Percentiles rank a stretch among this genome's conserved stretches.
Conservation (phyloP, 2,888 invertebrate genomes). For the Cantharis nigra region DNA sequence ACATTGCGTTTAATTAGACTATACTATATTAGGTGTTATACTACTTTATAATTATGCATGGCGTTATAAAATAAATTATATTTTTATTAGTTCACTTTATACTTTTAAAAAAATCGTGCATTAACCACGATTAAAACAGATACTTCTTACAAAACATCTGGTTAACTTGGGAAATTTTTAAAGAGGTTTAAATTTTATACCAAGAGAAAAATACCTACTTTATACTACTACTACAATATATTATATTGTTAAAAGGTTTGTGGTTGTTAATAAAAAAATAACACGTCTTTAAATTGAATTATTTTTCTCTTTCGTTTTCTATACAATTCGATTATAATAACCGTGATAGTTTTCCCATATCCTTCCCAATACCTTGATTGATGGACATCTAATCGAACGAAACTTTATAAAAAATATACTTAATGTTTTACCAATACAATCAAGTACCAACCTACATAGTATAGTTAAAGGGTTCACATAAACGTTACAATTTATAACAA, state of each 20-base stretch:
- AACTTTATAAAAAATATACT: slow-evolving; percentile 1
- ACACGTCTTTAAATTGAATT: slow-evolving; percentile 14
- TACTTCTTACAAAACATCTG: slow-evolving; percentile 9
- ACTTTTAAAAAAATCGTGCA: slow-evolving; percentile 23
- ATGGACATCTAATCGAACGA: slow-evolving; percentile 12
- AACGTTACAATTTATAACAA: not conserved
- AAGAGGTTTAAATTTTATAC: slow-evolving; percentile 16
- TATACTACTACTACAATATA: not conserved
- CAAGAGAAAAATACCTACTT: slow-evolving; percentile 11
- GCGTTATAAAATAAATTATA: slow-evolving; percentile 28
- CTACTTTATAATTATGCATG: slow-evolving; percentile 15
- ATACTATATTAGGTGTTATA: slow-evolving; percentile 32
- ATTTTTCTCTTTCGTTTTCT: slow-evolving; percentile 3
- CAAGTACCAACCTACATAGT: not conserved
- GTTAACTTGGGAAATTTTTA: slow-evolving; percentile 16
- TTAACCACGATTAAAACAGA: slow-evolving; percentile 18
- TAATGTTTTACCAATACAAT: not conserved
- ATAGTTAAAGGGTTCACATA: not conserved
- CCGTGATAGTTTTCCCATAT: slow-evolving; percentile 15
- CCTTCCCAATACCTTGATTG: slow-evolving; percentile 14
- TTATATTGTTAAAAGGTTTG: slow-evolving; percentile 20
- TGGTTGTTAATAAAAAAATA: slow-evolving; percentile 13
- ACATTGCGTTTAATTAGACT: slow-evolving; percentile 37
- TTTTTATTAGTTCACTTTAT: slow-evolving; percentile 26
- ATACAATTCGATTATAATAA: slow-evolving; percentile 18